These are phyloP conservation scores for Drosophila ananassae DNA, from an alignment of 1,140 invertebrate genomes.

Conservation along the genomic window DNA sequence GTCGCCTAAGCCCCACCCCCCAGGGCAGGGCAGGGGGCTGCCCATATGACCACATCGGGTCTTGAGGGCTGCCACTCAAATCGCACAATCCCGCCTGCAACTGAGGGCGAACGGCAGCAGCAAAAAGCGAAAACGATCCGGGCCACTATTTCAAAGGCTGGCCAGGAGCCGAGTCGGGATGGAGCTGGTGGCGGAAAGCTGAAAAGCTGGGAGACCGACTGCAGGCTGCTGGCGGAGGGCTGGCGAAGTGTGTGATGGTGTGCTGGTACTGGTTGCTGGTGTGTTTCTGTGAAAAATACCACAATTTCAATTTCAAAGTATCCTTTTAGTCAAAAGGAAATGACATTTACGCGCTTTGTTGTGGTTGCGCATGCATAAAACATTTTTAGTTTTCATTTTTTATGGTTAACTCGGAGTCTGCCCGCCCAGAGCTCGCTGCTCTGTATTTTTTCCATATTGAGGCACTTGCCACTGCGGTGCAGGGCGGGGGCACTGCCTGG, in stretches of 20 bases:
- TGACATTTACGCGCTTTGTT: slow-evolving; percentile 83
- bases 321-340: slow-evolving; percentile 81
- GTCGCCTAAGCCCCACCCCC: too few relatives aligned
- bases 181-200: neutral
- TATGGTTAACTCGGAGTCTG: slow-evolving; percentile 29
- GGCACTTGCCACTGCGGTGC: slow-evolving; percentile 23
- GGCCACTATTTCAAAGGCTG: slow-evolving; percentile 37
- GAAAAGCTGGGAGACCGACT: neutral
- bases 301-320: slow-evolving; percentile 83
- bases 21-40: neutral
- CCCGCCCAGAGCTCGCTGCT: neutral
- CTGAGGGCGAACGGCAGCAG: neutral
- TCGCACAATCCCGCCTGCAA: slow-evolving; percentile 23
- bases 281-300: slow-evolving; percentile 60
- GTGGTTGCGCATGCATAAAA: slow-evolving; percentile 80
- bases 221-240: slow-evolving; percentile 6
- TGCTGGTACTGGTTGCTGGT: neutral
- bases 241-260: slow-evolving; percentile 12
- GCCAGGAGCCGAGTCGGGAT: neutral
- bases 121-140: slow-evolving; percentile 12
- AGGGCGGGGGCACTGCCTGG: too few relatives aligned
- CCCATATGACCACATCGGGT: slow-evolving; percentile 11
- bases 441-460: slow-evolving; percentile 11
- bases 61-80: slow-evolving; percentile 26
- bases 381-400: slow-evolving; percentile 77